These are phyloP conservation scores for Lucilia cuprina DNA, from an alignment of 1,140 invertebrate species.

Conservation along the genomic window DNA sequence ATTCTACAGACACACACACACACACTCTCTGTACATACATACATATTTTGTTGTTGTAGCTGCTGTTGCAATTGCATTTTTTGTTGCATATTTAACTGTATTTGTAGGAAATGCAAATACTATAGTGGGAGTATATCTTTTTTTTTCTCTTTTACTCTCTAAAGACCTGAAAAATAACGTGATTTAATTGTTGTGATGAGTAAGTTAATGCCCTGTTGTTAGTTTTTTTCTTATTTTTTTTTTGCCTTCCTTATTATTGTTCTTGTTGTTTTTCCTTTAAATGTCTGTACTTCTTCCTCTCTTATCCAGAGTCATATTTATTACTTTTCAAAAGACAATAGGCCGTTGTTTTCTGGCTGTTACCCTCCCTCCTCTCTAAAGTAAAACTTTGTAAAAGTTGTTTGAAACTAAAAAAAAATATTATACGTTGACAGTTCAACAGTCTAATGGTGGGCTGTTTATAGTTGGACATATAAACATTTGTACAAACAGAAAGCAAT, in stretches of 20 bases:
- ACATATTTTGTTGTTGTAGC: background rate
- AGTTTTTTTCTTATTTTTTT: background rate
- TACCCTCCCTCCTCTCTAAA: background rate
- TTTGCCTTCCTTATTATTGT: background rate
- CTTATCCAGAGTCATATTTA: background rate
- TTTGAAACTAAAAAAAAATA: too few species aligned
- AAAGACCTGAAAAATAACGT: background rate
- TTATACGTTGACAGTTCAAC: too few species aligned
- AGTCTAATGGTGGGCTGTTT: too few species aligned
- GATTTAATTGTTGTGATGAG: conserved; percentile 7
- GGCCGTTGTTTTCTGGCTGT: background rate
- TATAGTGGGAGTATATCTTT: background rate
- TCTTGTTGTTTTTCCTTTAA: background rate
- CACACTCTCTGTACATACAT: background rate
- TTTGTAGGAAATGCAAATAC: background rate
- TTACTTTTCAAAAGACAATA: background rate
- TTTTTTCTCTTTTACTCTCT: background rate
- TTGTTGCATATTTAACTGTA: background rate
- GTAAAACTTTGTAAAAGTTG: too few species aligned
- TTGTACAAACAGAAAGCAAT: background rate
- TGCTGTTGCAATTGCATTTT: background rate
- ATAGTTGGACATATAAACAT: background rate
- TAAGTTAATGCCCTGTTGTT: conserved; percentile 14
- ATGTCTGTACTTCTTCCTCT: background rate
- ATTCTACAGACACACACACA: background rate